Conservation (phyloP, 2,113 vertebrate genomes). For the cat (Felis catus) region F.catus_Fca126_mat1.0 CM031423.1:35745001-35745500, state of each 20-base stretch:
- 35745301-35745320: neutral
- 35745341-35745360: neutral
- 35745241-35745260: neutral
- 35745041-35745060: neutral
- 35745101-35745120: neutral
- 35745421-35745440: neutral
- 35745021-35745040: neutral
- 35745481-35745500: neutral
- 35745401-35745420: neutral
- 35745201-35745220: neutral
- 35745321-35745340: neutral
- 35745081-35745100: neutral
- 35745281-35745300: neutral
- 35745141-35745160: neutral
- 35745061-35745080: neutral
- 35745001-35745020: neutral
- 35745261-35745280: neutral
- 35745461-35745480: neutral
- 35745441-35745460: neutral
- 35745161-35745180: neutral
- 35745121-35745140: neutral
- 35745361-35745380: neutral
- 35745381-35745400: neutral
- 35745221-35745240: neutral
- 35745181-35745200: neutral